phyloP scores from a whole-genome alignment of 1,140 invertebrate genomes.

The Euwallacea similis region DNA sequence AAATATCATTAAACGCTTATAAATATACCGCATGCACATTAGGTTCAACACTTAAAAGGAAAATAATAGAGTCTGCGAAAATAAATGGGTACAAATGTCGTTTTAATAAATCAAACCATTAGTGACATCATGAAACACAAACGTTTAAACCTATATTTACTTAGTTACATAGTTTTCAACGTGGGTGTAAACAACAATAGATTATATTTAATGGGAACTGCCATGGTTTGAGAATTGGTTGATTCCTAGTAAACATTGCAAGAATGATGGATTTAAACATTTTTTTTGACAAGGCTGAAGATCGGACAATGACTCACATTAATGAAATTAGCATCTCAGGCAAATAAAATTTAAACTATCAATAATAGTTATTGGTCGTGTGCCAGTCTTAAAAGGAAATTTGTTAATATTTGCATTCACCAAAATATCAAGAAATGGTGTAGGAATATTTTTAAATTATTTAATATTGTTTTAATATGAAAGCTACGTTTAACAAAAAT shows the following conservation, averaged over 20 bases:
- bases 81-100: constrained; percentile 13
- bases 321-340: no score
- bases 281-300: no score
- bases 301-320: no score
- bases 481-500: neutral
- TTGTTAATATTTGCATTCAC: neutral
- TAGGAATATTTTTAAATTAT: neutral
- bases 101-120: constrained; percentile 12
- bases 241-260: constrained; percentile 1
- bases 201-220: constrained; percentile 2
- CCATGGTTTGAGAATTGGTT: constrained; percentile 3
- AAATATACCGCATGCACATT: no score
- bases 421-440: neutral
- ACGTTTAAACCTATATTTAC: neutral
- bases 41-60: neutral
- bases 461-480: no score
- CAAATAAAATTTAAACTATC: no score
- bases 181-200: constrained; percentile 8
- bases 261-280: no score
- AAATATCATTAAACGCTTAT: no score
- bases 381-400: neutral
- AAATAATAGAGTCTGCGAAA: constrained; percentile 13
- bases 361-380: no score
- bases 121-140: constrained; percentile 10
- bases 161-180: neutral